Conservation (phyloP, 2,888 invertebrate genomes). For the Anthrax anthrax region DNA sequence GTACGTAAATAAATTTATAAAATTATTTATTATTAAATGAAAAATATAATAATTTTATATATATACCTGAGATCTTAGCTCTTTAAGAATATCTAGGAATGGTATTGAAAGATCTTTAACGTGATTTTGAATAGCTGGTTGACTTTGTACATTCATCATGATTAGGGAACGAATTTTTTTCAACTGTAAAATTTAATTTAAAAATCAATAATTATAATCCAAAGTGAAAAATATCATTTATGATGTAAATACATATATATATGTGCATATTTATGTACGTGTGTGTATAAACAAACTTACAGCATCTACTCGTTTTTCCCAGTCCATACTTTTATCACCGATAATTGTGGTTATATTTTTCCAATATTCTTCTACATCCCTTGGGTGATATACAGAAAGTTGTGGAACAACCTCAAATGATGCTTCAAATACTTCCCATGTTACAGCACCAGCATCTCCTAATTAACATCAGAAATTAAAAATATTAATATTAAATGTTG, state of each 20-base stretch:
- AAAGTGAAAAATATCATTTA: too few species aligned
- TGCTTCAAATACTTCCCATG: constrained; percentile 73
- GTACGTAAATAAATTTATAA: not conserved
- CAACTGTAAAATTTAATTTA: constrained; percentile 41
- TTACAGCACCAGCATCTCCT: constrained; percentile 68
- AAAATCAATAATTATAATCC: not conserved
- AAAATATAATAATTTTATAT: not conserved
- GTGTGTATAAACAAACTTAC: constrained; percentile 38
- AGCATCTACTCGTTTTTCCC: constrained; percentile 89
- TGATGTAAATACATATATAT: too few species aligned
- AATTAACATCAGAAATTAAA: not conserved
- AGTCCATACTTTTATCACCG: constrained; percentile 70
- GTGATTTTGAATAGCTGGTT: constrained; percentile 52
- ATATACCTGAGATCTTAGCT: constrained; percentile 69
- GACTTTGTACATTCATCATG: constrained; percentile 59
- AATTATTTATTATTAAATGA: too few species aligned
- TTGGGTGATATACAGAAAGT: constrained; percentile 65
- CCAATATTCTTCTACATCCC: constrained; percentile 72
- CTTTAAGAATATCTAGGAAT: constrained; percentile 69
- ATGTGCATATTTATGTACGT: too few species aligned
- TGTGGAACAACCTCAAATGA: constrained; percentile 74
- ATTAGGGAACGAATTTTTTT: constrained; percentile 74
- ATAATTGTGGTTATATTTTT: constrained; percentile 58
- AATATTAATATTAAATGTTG: too few species aligned
- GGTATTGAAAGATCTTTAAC: constrained; percentile 68